Evolutionary conservation across 1,140 invertebrate genomes (phyloP), one percentile per base, ranked within the genome.

Genomic region (Rhizoglyphus robini): DNA sequence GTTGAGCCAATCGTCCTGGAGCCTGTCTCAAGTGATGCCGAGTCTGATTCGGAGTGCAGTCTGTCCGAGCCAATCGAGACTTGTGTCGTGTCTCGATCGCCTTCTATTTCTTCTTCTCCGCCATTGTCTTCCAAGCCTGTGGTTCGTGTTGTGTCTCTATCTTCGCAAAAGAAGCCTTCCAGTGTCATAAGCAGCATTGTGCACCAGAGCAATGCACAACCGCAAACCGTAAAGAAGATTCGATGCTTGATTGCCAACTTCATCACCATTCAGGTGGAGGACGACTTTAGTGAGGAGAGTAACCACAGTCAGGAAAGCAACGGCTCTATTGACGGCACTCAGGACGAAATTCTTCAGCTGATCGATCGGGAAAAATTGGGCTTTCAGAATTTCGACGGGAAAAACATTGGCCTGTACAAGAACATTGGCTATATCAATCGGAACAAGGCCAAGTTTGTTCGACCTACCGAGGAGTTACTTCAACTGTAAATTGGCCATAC

Each of bases 351-450:
- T 32, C 51, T 54, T 54, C 51, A 54, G 20, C 8, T 23, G 20
- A 23, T 54, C 20, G 51, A 32, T 3, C 4, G 1, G 1, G 58
- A 60, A n/a, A 29, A 60, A 27, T 46, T 60, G 3, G 58, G 58
- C 15, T 60, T 60, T 29, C 15, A 60, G 13, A 29, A 29, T n/a
- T 34, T 60, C 2, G 58, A 60, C 29, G 58, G 58, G 13, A 60
- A 60, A 11, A 60, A 60, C 27, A 60, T 15, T 29, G 15, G 27
- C 27, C 58, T 60, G 15, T 60, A 60, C 29, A 15, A 29, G 15
- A 29, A 60, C 27, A 60, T 60, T 46, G 58, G 58, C 27, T 60
- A 32, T 27, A 29, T 60, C 3, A 60, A 60, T 60, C 58, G 27
- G 36, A 60, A 60, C 27, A 13, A 46, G 15, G 29, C n/a, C 23